Conservation (phyloP, 2,888 invertebrate genomes). For the Apamea sordens region DNA sequence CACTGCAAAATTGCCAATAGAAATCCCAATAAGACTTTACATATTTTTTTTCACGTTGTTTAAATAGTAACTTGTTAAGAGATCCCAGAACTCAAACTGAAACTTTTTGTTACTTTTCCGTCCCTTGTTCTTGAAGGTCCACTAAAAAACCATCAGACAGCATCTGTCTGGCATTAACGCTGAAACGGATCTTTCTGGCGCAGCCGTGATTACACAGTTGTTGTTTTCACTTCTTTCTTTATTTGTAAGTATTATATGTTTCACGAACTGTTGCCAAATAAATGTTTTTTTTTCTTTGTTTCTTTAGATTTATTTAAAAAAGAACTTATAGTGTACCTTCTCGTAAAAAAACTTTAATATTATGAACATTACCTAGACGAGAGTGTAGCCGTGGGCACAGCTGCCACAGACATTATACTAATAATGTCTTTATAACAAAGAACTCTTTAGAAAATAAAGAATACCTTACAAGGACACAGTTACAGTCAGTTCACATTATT, state of each 20-base stretch:
- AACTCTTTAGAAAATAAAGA: neutral
- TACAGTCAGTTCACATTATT: conserved; percentile 17
- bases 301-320: neutral
- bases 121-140: neutral
- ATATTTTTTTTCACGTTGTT: no score
- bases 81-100: neutral
- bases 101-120: neutral
- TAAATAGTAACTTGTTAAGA: neutral
- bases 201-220: neutral
- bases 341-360: neutral
- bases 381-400: conserved; percentile 1
- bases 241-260: neutral
- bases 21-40: neutral
- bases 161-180: neutral
- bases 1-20: neutral
- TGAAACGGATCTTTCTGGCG: neutral
- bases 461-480: neutral
- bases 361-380: neutral
- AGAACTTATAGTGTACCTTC: neutral
- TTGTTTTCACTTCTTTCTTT: neutral
- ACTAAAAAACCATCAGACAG: neutral
- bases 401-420: no score
- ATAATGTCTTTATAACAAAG: neutral
- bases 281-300: neutral
- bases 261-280: neutral